Evolutionary conservation across 2,888 invertebrate species (phyloP).

Genomic region (Trissoscelio sp.): DNA sequence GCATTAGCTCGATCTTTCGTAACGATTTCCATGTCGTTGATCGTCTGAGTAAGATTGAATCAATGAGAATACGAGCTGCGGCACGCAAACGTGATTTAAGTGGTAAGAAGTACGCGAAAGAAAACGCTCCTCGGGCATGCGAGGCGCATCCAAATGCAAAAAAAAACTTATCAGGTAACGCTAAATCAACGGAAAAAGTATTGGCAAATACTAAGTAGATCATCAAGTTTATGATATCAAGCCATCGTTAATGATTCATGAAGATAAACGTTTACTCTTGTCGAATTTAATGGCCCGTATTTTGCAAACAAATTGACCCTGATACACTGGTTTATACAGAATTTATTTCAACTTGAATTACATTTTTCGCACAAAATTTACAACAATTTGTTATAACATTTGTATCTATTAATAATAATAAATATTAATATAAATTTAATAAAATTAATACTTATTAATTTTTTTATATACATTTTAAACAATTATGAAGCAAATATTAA

Average conservation of each 20-base stretch:
- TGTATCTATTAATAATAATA: no score
- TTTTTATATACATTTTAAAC: no score
- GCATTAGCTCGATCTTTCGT: constrained; percentile 71
- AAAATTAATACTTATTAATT: no score
- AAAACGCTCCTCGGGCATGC: constrained; percentile 70
- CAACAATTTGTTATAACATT: no score
- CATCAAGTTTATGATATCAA: constrained; percentile 58
- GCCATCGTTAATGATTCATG: constrained; percentile 37
- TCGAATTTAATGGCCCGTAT: constrained; percentile 6
- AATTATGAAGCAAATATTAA: no score
- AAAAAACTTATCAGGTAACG: constrained; percentile 61
- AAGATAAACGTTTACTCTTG: constrained; percentile 35
- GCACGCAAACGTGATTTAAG: constrained; percentile 71
- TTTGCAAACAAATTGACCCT: no score
- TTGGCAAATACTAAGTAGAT: constrained; percentile 55
- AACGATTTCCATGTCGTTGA: constrained; percentile 71
- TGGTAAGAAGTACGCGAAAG: constrained; percentile 62
- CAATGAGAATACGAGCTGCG: constrained; percentile 69
- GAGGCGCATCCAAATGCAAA: constrained; percentile 64
- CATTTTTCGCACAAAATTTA: no score
- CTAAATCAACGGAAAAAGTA: constrained; percentile 59
- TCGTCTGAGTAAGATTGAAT: constrained; percentile 70
- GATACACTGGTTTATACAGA: no score
- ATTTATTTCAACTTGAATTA: no score
- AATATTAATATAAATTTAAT: no score